Conservation (phyloP, 2,797 vertebrate species). For the Ctenopoma multispine region DNA sequence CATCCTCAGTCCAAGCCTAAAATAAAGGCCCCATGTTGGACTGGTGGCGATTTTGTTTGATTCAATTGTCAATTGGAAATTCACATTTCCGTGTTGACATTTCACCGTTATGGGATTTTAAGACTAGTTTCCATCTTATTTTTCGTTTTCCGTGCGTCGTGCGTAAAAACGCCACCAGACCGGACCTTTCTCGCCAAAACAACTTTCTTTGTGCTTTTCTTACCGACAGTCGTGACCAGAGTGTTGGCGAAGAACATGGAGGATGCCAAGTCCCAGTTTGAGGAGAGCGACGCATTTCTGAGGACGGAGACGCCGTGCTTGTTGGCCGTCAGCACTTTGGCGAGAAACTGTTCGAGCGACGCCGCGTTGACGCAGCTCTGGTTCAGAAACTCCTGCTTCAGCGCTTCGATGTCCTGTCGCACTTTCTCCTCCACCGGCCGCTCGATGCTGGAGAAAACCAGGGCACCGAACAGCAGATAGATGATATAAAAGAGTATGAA, state of each 20-base stretch:
- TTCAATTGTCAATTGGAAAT: background rate
- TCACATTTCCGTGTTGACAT: background rate
- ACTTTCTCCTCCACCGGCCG: constrained; percentile 86
- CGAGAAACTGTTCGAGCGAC: constrained; percentile 85
- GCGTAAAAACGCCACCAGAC: constrained; percentile 30
- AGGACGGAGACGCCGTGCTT: constrained; percentile 87
- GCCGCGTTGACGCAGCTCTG: constrained; percentile 85
- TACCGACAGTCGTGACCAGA: constrained; percentile 93
- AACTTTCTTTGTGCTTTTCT: constrained; percentile 54
- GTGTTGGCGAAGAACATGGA: constrained; percentile 94
- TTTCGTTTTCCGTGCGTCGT: background rate
- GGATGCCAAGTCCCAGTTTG: constrained; percentile 91
- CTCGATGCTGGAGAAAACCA: constrained; percentile 90
- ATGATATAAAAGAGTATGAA: constrained; percentile 83
- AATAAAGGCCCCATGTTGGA: rapidly evolving
- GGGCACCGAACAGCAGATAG: constrained; percentile 89
- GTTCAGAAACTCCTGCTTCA: constrained; percentile 85
- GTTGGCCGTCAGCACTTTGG: constrained; percentile 84
- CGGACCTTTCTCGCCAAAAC: background rate
- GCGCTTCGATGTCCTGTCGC: constrained; percentile 78
- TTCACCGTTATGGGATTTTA: rapidly evolving
- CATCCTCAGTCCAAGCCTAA: background rate
- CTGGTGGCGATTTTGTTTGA: background rate
- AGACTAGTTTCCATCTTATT: background rate
- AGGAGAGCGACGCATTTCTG: constrained; percentile 73